A percentile compares a stretch with the other conserved stretches of the same genome.
phyloP scores from a whole-genome alignment of 2,113 vertebrate genomes.

The Irena cyanogastra region DNA sequence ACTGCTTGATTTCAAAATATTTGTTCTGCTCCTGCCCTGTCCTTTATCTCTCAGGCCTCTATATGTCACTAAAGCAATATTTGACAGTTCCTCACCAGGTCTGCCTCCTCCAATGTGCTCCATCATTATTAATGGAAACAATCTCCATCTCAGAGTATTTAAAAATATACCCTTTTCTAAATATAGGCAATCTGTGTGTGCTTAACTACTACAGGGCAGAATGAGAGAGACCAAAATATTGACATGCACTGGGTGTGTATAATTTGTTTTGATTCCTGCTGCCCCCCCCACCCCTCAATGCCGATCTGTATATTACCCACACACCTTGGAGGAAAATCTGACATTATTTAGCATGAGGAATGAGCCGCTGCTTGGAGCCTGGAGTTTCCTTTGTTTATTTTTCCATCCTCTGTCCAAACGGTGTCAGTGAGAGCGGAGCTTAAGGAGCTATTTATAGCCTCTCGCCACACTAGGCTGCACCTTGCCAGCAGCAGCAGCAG shows the following conservation, averaged over 20 bases:
- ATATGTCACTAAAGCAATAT: slow-evolving; percentile 65
- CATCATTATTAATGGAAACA: slow-evolving; percentile 74
- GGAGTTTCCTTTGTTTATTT: slow-evolving; percentile 73
- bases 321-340: slow-evolving; percentile 51
- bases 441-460: slow-evolving; percentile 62
- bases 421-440: slow-evolving; percentile 63
- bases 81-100: not conserved
- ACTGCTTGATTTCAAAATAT: slow-evolving; percentile 65
- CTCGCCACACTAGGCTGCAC: slow-evolving; percentile 42
- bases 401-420: slow-evolving; percentile 66
- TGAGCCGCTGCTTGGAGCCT: slow-evolving; percentile 17
- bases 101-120: slow-evolving; percentile 15
- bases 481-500: slow-evolving; percentile 52
- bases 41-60: slow-evolving; percentile 61
- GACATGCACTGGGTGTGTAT: slow-evolving; percentile 76
- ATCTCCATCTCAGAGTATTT: slow-evolving; percentile 59
- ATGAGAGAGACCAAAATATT: slow-evolving; percentile 78
- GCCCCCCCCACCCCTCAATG: not conserved
- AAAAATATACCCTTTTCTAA: slow-evolving; percentile 70
- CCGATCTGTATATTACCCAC: not conserved
- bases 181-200: slow-evolving; percentile 63
- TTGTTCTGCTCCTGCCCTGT: slow-evolving; percentile 60
- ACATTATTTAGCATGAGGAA: slow-evolving; percentile 47
- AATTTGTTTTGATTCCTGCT: slow-evolving; percentile 73
- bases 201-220: slow-evolving; percentile 74